Conservation (phyloP, 2,797 vertebrate genomes). For the Margarornis squamiger region DNA sequence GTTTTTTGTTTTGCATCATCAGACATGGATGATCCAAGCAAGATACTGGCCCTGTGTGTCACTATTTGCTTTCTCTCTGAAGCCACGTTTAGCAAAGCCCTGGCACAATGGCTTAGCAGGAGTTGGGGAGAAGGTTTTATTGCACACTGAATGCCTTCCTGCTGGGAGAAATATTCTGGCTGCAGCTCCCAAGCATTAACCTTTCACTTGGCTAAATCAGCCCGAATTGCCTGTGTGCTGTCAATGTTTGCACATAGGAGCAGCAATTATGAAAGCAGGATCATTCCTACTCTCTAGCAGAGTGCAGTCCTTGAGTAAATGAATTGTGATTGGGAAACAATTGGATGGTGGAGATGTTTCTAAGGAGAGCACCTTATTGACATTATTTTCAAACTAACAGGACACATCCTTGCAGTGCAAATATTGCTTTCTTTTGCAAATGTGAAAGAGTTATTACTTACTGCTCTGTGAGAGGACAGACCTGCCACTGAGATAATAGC, state of each 20-base stretch:
- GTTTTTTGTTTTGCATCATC: background rate
- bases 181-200: slow-evolving; percentile 17
- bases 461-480: slow-evolving; percentile 9
- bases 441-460: slow-evolving; percentile 51
- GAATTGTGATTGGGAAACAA: slow-evolving; percentile 46
- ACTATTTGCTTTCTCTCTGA: background rate
- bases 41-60: background rate
- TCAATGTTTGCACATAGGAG: background rate
- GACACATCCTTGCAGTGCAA: slow-evolving; percentile 38
- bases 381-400: slow-evolving; percentile 62
- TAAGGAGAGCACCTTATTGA: slow-evolving; percentile 51
- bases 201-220: slow-evolving; percentile 62
- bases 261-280: slow-evolving; percentile 22
- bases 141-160: background rate
- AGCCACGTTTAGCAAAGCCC: background rate
- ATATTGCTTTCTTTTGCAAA: slow-evolving; percentile 58
- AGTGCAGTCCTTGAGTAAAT: slow-evolving; percentile 40
- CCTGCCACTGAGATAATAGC: slow-evolving; percentile 34
- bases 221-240: slow-evolving; percentile 37
- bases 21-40: background rate
- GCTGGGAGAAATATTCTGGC: slow-evolving; percentile 23
- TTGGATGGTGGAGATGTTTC: slow-evolving; percentile 31
- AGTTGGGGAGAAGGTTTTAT: background rate
- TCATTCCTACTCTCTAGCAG: background rate
- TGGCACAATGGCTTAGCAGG: background rate